Evolutionary conservation across 2,797 vertebrate genomes (phyloP).

Genomic region (Chiroxiphia lanceolata): DNA sequence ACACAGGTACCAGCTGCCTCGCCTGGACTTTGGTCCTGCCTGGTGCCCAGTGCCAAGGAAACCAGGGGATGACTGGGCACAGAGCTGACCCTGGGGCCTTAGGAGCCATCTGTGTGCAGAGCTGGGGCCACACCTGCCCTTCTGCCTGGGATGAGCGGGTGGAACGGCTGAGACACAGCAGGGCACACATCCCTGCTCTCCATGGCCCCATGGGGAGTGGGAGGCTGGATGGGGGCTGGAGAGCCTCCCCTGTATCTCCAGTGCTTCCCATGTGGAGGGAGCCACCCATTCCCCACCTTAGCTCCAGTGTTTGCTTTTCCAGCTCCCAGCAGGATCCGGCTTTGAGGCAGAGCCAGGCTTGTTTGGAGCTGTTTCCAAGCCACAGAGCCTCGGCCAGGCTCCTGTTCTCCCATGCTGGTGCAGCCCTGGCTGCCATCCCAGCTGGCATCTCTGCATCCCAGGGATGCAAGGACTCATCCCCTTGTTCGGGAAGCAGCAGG

Average conservation of each 20-base stretch:
- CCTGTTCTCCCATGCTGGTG: not conserved
- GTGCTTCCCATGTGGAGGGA: not conserved
- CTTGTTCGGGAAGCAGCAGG: not conserved
- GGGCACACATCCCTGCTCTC: not conserved
- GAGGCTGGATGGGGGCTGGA: no score
- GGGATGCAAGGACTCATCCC: not conserved
- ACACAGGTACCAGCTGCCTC: fast-evolving
- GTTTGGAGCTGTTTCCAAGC: not conserved
- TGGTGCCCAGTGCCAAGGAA: not conserved
- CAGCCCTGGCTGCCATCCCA: not conserved
- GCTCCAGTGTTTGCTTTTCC: not conserved
- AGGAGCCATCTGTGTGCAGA: fast-evolving
- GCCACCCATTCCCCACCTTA: not conserved
- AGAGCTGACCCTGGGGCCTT: not conserved
- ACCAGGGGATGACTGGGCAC: not conserved
- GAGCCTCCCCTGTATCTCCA: not conserved
- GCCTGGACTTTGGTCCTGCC: constrained; percentile 34
- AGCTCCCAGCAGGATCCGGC: not conserved
- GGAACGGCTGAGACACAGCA: fast-evolving
- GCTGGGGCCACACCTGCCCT: not conserved
- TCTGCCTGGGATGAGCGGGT: fast-evolving
- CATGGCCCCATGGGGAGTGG: fast-evolving
- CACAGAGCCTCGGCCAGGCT: not conserved
- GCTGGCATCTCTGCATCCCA: not conserved
- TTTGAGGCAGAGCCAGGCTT: not conserved